Evolutionary conservation across 2,888 invertebrate genomes (phyloP).

Genomic region (Tipula confusa): DNA sequence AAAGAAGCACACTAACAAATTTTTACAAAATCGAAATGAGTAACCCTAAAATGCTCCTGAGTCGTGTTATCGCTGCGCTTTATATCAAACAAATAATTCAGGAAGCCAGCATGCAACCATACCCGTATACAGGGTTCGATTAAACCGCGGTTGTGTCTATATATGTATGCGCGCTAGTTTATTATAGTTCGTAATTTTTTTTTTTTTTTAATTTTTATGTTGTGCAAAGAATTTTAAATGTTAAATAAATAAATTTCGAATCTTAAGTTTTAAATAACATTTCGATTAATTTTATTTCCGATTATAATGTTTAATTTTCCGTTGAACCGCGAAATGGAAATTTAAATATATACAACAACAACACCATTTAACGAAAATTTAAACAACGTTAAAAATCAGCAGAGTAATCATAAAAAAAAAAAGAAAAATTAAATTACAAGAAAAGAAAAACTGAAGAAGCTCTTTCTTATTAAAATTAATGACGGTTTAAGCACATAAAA

Average conservation of each 20-base stretch:
- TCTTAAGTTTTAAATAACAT: constrained; percentile 12
- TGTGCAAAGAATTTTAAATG: constrained; percentile 20
- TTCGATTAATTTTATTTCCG: constrained; percentile 14
- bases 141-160: not conserved
- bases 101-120: not conserved
- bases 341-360: not conserved
- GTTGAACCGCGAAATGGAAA: constrained; percentile 25
- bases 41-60: not conserved
- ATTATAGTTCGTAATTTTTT: not conserved
- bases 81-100: not conserved
- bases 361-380: not conserved
- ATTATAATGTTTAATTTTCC: constrained; percentile 25
- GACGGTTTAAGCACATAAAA: constrained; percentile 12
- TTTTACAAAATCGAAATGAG: not conserved
- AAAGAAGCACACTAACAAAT: not conserved
- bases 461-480: constrained; percentile 25
- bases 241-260: constrained; percentile 15
- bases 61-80: not conserved
- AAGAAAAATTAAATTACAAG: not conserved
- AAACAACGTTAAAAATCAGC: not conserved
- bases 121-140: not conserved
- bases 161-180: not conserved
- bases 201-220: not conserved
- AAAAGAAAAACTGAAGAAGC: constrained; percentile 20
- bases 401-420: not conserved